Conservation (phyloP, 2,888 invertebrate genomes). For the Nasonia oneida region DNA sequence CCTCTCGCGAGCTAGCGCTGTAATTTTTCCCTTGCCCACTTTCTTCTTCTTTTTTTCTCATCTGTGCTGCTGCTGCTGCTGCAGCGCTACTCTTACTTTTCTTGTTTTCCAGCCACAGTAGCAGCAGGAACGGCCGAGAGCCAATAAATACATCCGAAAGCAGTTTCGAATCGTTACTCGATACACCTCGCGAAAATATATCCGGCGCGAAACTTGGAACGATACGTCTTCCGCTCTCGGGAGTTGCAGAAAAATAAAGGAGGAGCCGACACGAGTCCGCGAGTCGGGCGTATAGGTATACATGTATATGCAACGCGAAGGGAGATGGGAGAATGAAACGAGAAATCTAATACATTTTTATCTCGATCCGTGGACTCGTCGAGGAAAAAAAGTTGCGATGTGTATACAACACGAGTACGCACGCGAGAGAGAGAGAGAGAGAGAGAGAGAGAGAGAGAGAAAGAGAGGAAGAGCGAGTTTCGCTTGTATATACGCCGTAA, state of each 20-base stretch:
- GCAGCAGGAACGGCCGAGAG: slow-evolving; percentile 18
- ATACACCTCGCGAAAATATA: slow-evolving; percentile 56
- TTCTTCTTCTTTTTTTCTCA: slow-evolving; percentile 25
- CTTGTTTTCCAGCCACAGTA: slow-evolving; percentile 37
- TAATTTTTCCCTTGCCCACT: slow-evolving; percentile 26
- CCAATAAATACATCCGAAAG: slow-evolving; percentile 62
- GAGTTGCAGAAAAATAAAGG: slow-evolving; percentile 52
- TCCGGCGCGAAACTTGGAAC: slow-evolving; percentile 54
- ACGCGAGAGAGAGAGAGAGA: not conserved
- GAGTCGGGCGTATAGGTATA: not conserved
- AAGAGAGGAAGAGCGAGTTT: not conserved
- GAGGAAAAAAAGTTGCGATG: slow-evolving; percentile 7
- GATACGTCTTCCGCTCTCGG: slow-evolving; percentile 51
- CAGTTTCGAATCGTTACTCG: slow-evolving; percentile 58
- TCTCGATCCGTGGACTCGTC: slow-evolving; percentile 35
- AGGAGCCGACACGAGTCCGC: slow-evolving; percentile 40
- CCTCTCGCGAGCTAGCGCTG: not conserved
- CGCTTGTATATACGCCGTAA: not conserved
- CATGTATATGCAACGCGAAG: not conserved
- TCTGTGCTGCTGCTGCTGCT: not conserved
- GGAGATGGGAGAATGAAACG: slow-evolving; percentile 48
- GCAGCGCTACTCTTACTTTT: slow-evolving; percentile 35
- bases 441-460: not conserved
- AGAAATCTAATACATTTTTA: slow-evolving; percentile 60
- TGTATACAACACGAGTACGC: not conserved